Evolutionary conservation across 2,113 vertebrate genomes (phyloP), one percentile per base, ranked within the genome.

Genomic region (Corythaeola cristata): DNA sequence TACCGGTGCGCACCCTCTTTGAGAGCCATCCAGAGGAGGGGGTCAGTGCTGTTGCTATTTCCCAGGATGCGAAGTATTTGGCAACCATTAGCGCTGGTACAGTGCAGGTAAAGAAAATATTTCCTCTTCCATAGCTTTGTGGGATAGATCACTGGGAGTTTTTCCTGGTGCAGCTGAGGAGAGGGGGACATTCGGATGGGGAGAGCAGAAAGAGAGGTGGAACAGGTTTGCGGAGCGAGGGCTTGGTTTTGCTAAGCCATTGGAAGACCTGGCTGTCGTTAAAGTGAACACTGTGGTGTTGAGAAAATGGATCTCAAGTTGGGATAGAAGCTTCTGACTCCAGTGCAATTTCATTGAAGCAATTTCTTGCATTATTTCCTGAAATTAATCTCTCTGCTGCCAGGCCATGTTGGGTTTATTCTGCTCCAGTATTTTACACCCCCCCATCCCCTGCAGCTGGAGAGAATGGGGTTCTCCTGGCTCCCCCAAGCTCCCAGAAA

Each of bases 1-100:
- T 99, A 74, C 99, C 99, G 0, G 99, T 99, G 59, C 98, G 96
- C 33, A 99, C 99, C 4, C 97, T 99, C 93, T 99, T 99, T 18
- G 95, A 98, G 72, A 98, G 98, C 39, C 99, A 99, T 19, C 96
- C 98, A 0, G 94, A 98, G 17, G 97, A 97, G 0, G 98, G 99
- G n/a, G 96, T 99, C 60, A 45, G 92, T 8, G 97, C 98, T 2
- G 95, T 99, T 11, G 98, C 98, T 18, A 97, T 99, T 79, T 99
- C 99, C 80, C 95, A 32, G 0, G 98, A 99, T 3, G 97, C 98
- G 3, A 99, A 99, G 96, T 97, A 98, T 60, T 91, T 99, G 97
- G 99, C 91, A 11, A 99, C 99, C 8, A 85, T 99, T 7, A 98
- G 99, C 10, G 95, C 97, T 8, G 98, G 97, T 33, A n/a, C 92